Evolutionary conservation across 2,888 invertebrate genomes (phyloP).

Genomic region (Oscheius onirici): DNA sequence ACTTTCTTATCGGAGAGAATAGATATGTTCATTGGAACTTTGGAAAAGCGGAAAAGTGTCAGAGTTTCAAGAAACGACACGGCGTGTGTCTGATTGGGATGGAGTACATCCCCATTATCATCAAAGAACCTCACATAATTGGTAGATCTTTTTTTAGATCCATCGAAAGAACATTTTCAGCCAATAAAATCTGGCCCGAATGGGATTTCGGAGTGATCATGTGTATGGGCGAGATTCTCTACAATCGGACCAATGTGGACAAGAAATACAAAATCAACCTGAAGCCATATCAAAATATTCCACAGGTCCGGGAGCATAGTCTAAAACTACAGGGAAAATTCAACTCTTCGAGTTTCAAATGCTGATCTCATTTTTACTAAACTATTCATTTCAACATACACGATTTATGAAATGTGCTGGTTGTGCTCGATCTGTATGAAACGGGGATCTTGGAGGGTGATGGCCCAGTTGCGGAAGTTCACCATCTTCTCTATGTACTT

Average conservation of each 20-base stretch:
- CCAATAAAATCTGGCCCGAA: constrained; percentile 31
- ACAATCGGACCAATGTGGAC: constrained; percentile 1
- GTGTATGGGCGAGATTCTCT: constrained; percentile 24
- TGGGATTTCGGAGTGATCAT: constrained; percentile 25
- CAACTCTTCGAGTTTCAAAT: constrained; percentile 15
- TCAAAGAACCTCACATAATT: neutral
- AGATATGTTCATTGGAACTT: constrained; percentile 30
- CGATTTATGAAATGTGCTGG: neutral
- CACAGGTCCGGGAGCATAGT: constrained; percentile 12
- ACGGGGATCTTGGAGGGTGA: no score
- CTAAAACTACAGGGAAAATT: constrained; percentile 12
- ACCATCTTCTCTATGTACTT: no score
- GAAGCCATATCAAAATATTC: neutral
- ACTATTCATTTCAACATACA: neutral
- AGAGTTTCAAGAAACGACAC: constrained; percentile 18
- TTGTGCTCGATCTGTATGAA: no score
- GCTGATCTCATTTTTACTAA: constrained; percentile 9
- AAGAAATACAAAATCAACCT: neutral
- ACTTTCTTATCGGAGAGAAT: neutral
- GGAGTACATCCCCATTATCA: constrained; percentile 12
- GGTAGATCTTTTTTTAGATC: neutral
- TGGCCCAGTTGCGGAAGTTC: no score
- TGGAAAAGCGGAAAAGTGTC: neutral
- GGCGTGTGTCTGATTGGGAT: constrained; percentile 18
- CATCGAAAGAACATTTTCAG: neutral